Evolutionary conservation across 64 coral and sea anemone species (phyloP), one percentile per base, ranked within the genome.

Genomic region (Porites australiensis): DNA sequence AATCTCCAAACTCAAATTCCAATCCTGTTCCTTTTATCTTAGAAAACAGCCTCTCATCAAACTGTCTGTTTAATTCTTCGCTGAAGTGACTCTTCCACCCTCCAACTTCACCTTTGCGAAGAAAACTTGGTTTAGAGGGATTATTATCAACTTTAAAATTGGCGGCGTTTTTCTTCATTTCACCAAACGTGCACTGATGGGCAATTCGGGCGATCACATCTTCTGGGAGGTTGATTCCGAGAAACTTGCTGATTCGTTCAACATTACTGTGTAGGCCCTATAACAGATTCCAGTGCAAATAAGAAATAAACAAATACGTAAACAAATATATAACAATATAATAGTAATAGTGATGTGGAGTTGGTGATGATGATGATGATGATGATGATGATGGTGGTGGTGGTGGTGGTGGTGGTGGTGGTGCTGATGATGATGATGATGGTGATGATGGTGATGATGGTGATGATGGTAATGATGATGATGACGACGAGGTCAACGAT

Each of bases 71-170:
- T 13, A 69, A 44, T 37, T 87, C 84, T 53, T 87, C 84, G 37
- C 61, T 87, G 45, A 87, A 87, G 4, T 50, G 49, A 13, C 63
- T 55, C 16, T 12, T 68, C 84, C 84, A 87, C 65, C 21, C 51
- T 44, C 84, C 84, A 16, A 87, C 13, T 71, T 87, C 48, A 68
- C 84, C 84, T 51, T 87, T 87, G 3, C 84, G 69, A 19, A 87
- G 84, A 4, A 90, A 69, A 13, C 15, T 58, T 43, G 77, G 58
- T 90, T 90, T 90, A 7, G 64, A 49, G 47, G 46, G 6, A 23
- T 8, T 11, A 8, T 15, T 45, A 15, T 3, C 22, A 3, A 37
- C 6, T 15, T 50, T 53, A 75, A 43, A 66, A 80, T 14, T 13
- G 11, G 52, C 45, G 2, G 19, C 18, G 7, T 53, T 48, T 78